These are phyloP conservation scores for Sebastes miniatus DNA, from an alignment of 2,797 vertebrate genomes.

Conservation along the genomic window DNA sequence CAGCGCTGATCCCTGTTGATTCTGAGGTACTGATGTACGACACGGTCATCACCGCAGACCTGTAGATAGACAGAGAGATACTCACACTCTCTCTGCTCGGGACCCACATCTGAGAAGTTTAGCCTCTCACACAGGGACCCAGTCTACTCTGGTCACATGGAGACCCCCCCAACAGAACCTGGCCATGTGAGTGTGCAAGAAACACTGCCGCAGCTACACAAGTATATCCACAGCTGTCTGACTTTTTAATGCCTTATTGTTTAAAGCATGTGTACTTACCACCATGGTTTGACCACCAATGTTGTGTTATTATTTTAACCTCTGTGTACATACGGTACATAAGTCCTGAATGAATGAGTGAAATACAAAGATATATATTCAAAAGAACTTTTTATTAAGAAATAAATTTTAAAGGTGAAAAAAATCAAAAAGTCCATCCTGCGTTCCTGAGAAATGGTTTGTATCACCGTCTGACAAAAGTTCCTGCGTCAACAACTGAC, in stretches of 20 bases:
- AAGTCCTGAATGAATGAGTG: slow-evolving; percentile 73
- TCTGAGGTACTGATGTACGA: slow-evolving; percentile 90
- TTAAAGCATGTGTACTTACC: slow-evolving; percentile 68
- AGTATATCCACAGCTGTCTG: slow-evolving; percentile 55
- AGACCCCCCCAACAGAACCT: slow-evolving; percentile 28
- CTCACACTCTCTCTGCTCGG: slow-evolving; percentile 8
- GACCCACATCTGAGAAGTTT: slow-evolving; percentile 34
- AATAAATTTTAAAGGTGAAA: slow-evolving; percentile 37
- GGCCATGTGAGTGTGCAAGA: slow-evolving; percentile 29
- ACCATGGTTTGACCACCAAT: slow-evolving; percentile 53
- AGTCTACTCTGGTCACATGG: slow-evolving; percentile 14
- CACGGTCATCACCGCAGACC: slow-evolving; percentile 91
- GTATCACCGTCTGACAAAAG: background rate
- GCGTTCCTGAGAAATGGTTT: background rate
- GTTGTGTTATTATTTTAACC: slow-evolving; percentile 72
- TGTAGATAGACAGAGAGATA: slow-evolving; percentile 77
- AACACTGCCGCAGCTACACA: slow-evolving; percentile 50
- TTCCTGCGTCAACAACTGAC: background rate
- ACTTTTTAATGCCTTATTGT: slow-evolving; percentile 55
- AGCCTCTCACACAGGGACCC: slow-evolving; percentile 25
- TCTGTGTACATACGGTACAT: slow-evolving; percentile 82
- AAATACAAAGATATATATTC: slow-evolving; percentile 83
- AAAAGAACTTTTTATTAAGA: slow-evolving; percentile 66
- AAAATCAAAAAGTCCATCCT: slow-evolving; percentile 22
- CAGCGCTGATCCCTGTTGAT: slow-evolving; percentile 86